Percentiles rank a stretch among this genome's conserved stretches.
phyloP scores from a whole-genome alignment of 2,113 vertebrate species.

The Oryzias melastigma region DNA sequence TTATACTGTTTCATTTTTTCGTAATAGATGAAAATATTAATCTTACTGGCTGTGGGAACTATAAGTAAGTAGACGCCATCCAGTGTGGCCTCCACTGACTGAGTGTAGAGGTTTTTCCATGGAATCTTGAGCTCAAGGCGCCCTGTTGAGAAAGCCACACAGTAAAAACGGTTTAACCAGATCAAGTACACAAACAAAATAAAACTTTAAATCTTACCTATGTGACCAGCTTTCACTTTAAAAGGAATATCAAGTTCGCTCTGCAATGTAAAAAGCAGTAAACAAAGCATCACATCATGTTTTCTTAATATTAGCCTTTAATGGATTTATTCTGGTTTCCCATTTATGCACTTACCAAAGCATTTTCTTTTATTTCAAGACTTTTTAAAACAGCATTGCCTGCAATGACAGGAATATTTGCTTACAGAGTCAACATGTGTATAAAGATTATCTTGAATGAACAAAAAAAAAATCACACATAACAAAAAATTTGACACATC shows the following conservation, averaged over 20 bases:
- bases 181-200: neutral
- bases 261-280: constrained; percentile 70
- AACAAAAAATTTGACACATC: too few species aligned
- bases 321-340: too few species aligned
- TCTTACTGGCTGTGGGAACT: constrained; percentile 91
- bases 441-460: too few species aligned
- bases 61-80: constrained; percentile 94
- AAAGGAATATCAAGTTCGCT: constrained; percentile 96
- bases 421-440: neutral
- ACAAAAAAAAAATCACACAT: too few species aligned
- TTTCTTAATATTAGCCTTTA: neutral
- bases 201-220: constrained; percentile 80
- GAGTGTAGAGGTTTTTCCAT: constrained; percentile 96
- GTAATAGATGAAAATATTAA: neutral
- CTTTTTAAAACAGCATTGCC: constrained; percentile 89
- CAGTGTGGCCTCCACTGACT: constrained; percentile 92
- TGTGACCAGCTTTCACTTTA: constrained; percentile 94
- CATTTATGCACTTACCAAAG: constrained; percentile 82
- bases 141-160: constrained; percentile 68
- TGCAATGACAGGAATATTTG: constrained; percentile 59
- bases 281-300: neutral
- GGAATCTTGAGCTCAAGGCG: constrained; percentile 92
- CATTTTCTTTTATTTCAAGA: constrained; percentile 98
- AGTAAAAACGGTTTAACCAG: constrained; percentile 8
- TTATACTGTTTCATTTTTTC: neutral